Base-by-base conservation (phyloP, 1,140 invertebrate genomes). In the Calosoma granatense region DNA sequence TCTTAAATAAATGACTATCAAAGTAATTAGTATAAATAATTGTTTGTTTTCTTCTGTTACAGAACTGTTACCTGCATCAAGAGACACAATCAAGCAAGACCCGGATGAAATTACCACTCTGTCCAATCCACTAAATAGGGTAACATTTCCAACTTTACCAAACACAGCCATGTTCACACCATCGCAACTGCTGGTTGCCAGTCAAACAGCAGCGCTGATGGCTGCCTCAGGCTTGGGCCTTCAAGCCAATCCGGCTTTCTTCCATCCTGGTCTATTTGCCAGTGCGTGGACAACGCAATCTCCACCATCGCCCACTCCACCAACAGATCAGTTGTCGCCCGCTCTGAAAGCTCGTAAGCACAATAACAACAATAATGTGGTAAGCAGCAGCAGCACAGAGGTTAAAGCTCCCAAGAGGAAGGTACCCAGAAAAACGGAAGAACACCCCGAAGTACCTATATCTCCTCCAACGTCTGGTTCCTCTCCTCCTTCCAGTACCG, bases 121-220 rank as follows among this genome's bases (percentile, higher is more conserved):
- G n/a, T 66, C 65, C 43, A 59, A 56, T 36, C 58, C 64, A 1
- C 58, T 64, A 26, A 59, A 60, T 4, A 58, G 65, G 11, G 66
- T 69, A 12, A 63, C 66, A 0, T 71, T 67, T 57, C 66, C 67
- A 23, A 23, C 65, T 1, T 85, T 85, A 78, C 81, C 81, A 66
- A 78, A 79, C 72, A 74, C 82, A 69, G 76, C 66, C 4, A 68
- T 71, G 60, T 71, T 71, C 55, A 71, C 68, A 12, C 76, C 78
- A 23, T 76, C 77, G 22, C 79, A 80, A 63, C 60, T 81, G 2
- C 47, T 81, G 21, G 78, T 79, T 20, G 75, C 76, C 3, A 78
- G 76, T 62, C 72, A 74, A 53, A 73, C 74, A 51, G 73, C 75
- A 3, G 74, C 75, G 0, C 61, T 79, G 3, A 78, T 78, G 71